Percentiles rank a stretch among this genome's conserved stretches.
These are phyloP conservation scores for Bimastos eiseni DNA, from an alignment of 2,888 invertebrate genomes.

Conservation along the genomic window DNA sequence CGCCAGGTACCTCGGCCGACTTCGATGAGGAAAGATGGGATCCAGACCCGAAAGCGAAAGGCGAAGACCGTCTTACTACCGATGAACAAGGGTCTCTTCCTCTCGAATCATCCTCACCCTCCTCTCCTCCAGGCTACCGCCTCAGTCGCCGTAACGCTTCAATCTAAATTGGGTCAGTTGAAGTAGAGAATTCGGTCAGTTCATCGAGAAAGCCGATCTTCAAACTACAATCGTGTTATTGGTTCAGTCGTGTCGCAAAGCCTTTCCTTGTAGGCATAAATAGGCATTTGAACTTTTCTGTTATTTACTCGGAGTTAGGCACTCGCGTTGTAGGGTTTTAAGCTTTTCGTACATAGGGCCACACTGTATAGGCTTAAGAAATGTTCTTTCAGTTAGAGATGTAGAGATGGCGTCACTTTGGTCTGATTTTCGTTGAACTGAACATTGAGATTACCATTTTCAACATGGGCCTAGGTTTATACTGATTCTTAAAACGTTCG, in stretches of 20 bases:
- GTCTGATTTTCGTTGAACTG: background rate
- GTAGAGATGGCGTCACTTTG: background rate
- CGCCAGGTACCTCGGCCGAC: constrained; percentile 75
- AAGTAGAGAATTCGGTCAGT: constrained; percentile 13
- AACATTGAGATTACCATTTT: background rate
- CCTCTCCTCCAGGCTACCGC: background rate
- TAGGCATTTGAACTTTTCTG: background rate
- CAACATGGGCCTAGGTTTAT: background rate
- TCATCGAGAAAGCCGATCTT: background rate
- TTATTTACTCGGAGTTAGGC: background rate
- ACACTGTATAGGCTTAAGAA: too few species aligned
- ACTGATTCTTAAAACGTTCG: background rate
- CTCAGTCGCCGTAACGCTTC: background rate
- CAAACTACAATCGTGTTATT: background rate
- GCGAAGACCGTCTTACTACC: constrained; percentile 40
- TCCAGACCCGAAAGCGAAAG: constrained; percentile 87
- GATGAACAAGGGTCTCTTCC: background rate
- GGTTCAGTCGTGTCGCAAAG: background rate
- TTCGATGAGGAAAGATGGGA: constrained; percentile 90
- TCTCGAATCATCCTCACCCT: background rate
- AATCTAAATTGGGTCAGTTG: background rate
- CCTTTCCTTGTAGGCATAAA: too few species aligned
- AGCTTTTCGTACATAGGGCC: too few species aligned
- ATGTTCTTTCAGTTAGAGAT: background rate
- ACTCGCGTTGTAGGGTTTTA: too few species aligned